Percentiles rank a stretch among this genome's conserved stretches.
Evolutionary conservation across 2,113 vertebrate species (phyloP).

Genomic region (Scopus umbretta): DNA sequence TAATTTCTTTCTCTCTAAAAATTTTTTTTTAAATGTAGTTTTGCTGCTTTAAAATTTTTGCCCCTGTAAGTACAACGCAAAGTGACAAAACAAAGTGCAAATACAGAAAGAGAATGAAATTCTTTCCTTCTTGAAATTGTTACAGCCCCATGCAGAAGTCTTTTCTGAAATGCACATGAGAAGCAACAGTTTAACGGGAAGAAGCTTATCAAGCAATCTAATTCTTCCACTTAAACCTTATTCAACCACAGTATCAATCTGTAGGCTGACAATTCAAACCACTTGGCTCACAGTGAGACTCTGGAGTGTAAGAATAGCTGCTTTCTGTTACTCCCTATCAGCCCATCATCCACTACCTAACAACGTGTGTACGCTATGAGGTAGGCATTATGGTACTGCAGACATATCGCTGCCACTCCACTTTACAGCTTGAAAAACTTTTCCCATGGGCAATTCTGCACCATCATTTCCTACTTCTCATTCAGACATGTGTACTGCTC

Average conservation of each 20-base stretch:
- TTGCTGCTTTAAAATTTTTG: not conserved
- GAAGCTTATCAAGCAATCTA: not conserved
- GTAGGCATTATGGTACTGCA: not conserved
- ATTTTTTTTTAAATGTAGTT: not conserved
- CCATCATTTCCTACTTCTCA: not conserved
- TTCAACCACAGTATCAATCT: not conserved
- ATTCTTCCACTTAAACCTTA: not conserved
- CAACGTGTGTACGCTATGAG: not conserved
- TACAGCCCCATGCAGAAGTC: not conserved
- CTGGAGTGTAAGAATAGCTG: not conserved
- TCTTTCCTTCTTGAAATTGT: not conserved
- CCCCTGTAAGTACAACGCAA: not conserved
- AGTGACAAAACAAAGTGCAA: not conserved
- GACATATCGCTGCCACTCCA: not conserved
- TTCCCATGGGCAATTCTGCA: not conserved
- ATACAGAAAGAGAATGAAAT: not conserved
- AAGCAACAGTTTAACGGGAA: not conserved
- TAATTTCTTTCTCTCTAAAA: not conserved
- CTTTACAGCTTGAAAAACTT: not conserved
- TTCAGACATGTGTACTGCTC: not conserved
- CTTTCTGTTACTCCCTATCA: not conserved
- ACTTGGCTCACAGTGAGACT: not conserved
- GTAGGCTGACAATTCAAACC: constrained; percentile 10
- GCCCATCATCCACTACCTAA: not conserved
- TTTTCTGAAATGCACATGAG: not conserved